Evolutionary conservation across 2,888 invertebrate species (phyloP).

Genomic region (Gisinianus flammeolus): DNA sequence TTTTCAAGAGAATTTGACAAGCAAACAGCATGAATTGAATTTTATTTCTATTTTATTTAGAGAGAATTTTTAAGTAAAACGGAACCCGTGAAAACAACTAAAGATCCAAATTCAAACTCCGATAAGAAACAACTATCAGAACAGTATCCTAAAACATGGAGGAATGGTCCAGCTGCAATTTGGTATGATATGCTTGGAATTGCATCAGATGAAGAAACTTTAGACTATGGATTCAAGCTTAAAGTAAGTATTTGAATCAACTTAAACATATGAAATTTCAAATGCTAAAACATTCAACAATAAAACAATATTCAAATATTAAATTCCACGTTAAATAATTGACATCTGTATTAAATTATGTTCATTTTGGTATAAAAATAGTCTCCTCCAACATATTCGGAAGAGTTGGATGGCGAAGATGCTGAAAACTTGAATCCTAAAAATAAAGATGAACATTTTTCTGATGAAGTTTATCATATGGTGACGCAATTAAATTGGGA

Average conservation of each 20-base stretch:
- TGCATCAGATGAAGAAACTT: slow-evolving; percentile 90
- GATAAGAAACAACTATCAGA: slow-evolving; percentile 33
- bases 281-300: neutral
- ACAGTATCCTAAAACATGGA: slow-evolving; percentile 72
- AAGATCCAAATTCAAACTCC: slow-evolving; percentile 14
- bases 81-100: slow-evolving; percentile 11
- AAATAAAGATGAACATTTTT: slow-evolving; percentile 64
- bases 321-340: neutral
- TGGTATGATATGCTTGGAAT: slow-evolving; percentile 99
- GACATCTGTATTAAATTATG: neutral
- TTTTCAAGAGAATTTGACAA: neutral
- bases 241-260: slow-evolving; percentile 36
- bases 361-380: too few relatives aligned
- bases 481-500: slow-evolving; percentile 97
- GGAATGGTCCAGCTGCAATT: slow-evolving; percentile 96
- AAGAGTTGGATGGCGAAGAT: too few relatives aligned
- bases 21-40: neutral
- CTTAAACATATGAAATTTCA: neutral
- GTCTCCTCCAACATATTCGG: neutral
- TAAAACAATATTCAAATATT: neutral
- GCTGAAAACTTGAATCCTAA: neutral
- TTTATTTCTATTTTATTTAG: slow-evolving; percentile 18
- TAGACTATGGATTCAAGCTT: slow-evolving; percentile 86
- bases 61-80: slow-evolving; percentile 35
- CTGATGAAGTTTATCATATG: slow-evolving; percentile 95